These are phyloP conservation scores for Phylloscopus trochiloides DNA, from an alignment of 2,113 vertebrate species.

Conservation along the genomic window DNA sequence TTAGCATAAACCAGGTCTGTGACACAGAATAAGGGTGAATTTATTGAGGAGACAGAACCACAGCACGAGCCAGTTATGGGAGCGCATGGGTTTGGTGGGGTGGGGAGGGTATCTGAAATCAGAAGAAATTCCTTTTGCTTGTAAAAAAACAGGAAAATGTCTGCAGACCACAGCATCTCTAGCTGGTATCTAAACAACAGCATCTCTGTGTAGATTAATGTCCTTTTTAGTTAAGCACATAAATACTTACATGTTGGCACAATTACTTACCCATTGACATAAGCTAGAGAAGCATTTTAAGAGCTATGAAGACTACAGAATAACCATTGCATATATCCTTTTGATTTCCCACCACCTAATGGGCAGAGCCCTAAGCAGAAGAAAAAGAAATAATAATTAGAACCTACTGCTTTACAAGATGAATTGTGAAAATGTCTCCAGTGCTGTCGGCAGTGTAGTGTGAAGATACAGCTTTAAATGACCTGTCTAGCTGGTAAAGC, in stretches of 20 bases:
- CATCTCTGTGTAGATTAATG: too few species aligned
- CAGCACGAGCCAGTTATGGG: neutral
- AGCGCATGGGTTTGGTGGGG: rapidly evolving
- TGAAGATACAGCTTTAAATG: constrained; percentile 1
- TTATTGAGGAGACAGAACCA: neutral
- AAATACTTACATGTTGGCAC: neutral
- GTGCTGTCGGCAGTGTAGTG: neutral
- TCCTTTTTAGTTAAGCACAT: neutral
- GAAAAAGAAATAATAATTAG: constrained; percentile 24
- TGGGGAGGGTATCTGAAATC: neutral
- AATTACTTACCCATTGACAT: neutral
- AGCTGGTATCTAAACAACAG: neutral
- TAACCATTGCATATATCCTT: neutral
- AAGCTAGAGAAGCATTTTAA: neutral
- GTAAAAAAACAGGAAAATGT: neutral
- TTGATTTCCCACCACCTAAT: neutral
- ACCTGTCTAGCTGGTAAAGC: neutral
- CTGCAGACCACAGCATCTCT: neutral
- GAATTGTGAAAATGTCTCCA: neutral
- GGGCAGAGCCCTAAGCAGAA: neutral
- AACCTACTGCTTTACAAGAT: neutral
- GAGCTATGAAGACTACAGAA: neutral
- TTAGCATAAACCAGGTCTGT: neutral
- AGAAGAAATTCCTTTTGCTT: neutral
- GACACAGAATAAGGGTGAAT: neutral